Evolutionary conservation across 2,113 vertebrate species (phyloP), one percentile per base, ranked within the genome.

Genomic region (Ophthalmolycus amberensis): DNA sequence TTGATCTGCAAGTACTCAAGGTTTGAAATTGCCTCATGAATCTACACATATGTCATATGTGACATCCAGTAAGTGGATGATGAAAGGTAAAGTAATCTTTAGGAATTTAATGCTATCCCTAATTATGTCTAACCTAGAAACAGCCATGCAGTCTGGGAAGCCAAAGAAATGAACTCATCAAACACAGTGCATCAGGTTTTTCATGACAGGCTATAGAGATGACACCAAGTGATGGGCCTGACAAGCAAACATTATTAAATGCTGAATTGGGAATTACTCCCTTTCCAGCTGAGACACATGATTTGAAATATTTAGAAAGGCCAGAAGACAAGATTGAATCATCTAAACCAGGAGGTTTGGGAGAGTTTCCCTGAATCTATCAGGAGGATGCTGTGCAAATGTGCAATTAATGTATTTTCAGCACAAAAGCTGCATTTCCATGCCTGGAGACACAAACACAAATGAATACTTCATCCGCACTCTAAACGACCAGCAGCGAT

Each of bases 371-470:
- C 25, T 20, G 9, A 79, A 78, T 50, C 71, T 64, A 72, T 38
- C 1, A 6, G 75, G 66, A 59, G 16, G 40, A 42, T 11, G 50
- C 32, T 0, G 25, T 22, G 58, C 46, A 77, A 69, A 69, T 72
- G 48, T 72, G 56, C n/a, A 77, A 75, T 77, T 82, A 76, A 79
- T 83, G 62, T 56, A 70, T 65, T 83, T 68, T 78, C 65, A 42
- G 34, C 72, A 60, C n/a, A 64, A 71, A 27, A 79, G 37, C 67
- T 79, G 59, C 75, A 59, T 54, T 42, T 27, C 25, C 52, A n/a
- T 5, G 38, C 58, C 67, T 6, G 3, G 34, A 54, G 48, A 82
- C 50, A 67, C 38, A 67, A 63, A 64, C 64, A 75, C 68, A 58
- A 65, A 58, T 9, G 10, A 37, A 65, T 14, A 71, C 14, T 66